A percentile compares a stretch with the other conserved stretches of the same genome.
phyloP scores from a whole-genome alignment of 2,888 invertebrate species.

The Trachelus troglodyta region DNA sequence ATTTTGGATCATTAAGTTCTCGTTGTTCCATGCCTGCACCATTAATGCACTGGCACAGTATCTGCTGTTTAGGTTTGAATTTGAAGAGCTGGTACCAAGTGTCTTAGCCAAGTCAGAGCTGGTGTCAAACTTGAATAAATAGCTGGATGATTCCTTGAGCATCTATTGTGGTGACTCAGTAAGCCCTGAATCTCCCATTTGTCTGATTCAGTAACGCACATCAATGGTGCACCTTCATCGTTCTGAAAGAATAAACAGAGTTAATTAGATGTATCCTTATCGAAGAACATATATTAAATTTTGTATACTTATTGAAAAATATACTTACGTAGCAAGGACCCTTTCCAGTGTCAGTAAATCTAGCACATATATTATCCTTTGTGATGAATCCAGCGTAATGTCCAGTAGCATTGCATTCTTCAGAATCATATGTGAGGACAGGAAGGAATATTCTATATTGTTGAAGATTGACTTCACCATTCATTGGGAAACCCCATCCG shows the following conservation, averaged over 20 bases:
- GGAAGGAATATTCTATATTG: slow-evolving; percentile 70
- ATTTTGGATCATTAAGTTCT: slow-evolving; percentile 7
- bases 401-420: slow-evolving; percentile 73
- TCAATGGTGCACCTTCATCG: slow-evolving; percentile 75
- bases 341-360: slow-evolving; percentile 69
- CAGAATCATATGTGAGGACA: slow-evolving; percentile 68
- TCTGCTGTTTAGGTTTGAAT: slow-evolving; percentile 42
- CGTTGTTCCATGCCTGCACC: background rate
- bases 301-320: slow-evolving; percentile 7
- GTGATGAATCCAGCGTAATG: slow-evolving; percentile 72
- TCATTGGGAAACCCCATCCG: slow-evolving; percentile 70
- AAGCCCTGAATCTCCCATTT: slow-evolving; percentile 74
- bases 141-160: slow-evolving; percentile 72
- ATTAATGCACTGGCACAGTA: background rate
- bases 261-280: too few species aligned
- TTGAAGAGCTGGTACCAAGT: slow-evolving; percentile 59
- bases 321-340: slow-evolving; percentile 72
- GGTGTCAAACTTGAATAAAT: slow-evolving; percentile 67
- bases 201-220: slow-evolving; percentile 71
- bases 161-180: slow-evolving; percentile 72
- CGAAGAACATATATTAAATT: background rate
- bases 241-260: slow-evolving; percentile 65
- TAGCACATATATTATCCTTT: slow-evolving; percentile 72
- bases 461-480: slow-evolving; percentile 62
- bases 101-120: slow-evolving; percentile 58